Percentiles rank a stretch among this genome's conserved stretches.
phyloP scores from a whole-genome alignment of 1,140 invertebrate species.

The Dreissena rostriformis region DNA sequence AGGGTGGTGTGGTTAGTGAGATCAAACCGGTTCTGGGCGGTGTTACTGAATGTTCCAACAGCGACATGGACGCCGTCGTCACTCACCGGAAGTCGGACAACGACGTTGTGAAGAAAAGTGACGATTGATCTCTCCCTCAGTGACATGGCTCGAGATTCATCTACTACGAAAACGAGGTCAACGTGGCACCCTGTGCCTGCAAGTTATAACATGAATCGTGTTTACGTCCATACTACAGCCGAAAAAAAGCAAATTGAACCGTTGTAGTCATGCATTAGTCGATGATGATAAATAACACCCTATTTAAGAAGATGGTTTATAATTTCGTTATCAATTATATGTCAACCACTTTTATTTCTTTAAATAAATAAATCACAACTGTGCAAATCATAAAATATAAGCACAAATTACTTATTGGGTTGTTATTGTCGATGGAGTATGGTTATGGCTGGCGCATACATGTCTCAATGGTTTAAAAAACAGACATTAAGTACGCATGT shows the following conservation, averaged over 20 bases:
- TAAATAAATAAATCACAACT: background rate
- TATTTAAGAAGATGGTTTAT: no score
- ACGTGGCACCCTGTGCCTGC: background rate
- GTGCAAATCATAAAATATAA: background rate
- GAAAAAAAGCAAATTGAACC: no score
- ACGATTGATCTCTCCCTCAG: background rate
- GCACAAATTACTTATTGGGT: background rate
- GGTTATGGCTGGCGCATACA: background rate
- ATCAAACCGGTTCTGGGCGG: background rate
- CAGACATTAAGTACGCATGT: background rate
- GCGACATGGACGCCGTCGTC: background rate
- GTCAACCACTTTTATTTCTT: background rate
- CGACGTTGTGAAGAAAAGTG: background rate
- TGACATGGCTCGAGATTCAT: slow-evolving; percentile 10
- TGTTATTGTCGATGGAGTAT: background rate
- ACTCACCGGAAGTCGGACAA: background rate
- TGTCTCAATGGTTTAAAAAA: no score
- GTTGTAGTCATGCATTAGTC: no score
- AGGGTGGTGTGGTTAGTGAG: background rate
- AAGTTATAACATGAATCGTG: no score
- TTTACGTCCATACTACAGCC: no score
- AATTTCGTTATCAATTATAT: background rate
- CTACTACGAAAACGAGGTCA: slow-evolving; percentile 24
- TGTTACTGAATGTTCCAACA: background rate
- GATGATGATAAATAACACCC: no score